These are phyloP conservation scores for Hetaerina titia DNA, from an alignment of 2,888 invertebrate species.

Conservation along the genomic window DNA sequence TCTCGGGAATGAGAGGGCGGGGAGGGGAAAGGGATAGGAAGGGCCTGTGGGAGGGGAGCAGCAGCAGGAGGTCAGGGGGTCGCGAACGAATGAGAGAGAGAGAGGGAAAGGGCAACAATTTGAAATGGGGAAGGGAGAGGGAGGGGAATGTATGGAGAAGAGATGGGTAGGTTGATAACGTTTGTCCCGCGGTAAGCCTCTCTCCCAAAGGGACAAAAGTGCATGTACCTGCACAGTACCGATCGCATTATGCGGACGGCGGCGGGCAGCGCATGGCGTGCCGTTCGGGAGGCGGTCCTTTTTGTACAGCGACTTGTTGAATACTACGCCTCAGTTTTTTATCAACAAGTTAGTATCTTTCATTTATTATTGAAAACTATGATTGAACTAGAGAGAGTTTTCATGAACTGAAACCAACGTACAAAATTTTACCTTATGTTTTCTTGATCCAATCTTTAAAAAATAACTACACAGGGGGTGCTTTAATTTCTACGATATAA, in stretches of 20 bases:
- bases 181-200: background rate
- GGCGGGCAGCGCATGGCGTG: background rate
- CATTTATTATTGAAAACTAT: too few relatives aligned
- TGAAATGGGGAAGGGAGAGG: background rate
- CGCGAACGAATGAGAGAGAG: background rate
- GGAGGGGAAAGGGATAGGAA: background rate
- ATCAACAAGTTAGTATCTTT: background rate
- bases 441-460: too few relatives aligned
- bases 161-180: slow-evolving; percentile 4
- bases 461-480: too few relatives aligned
- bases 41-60: background rate
- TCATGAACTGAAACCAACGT: too few relatives aligned
- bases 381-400: too few relatives aligned
- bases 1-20: background rate
- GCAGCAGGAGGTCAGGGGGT: background rate
- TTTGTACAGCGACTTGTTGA: slow-evolving; percentile 4
- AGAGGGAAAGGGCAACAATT: background rate
- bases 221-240: background rate
- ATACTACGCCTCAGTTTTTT: background rate
- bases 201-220: background rate
- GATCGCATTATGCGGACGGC: background rate
- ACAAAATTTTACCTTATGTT: too few relatives aligned
- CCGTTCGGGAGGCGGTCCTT: background rate
- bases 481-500: too few relatives aligned
- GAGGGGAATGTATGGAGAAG: background rate